Evolutionary conservation across 1,140 invertebrate species (phyloP).

Genomic region (Diorhabda sublineata): DNA sequence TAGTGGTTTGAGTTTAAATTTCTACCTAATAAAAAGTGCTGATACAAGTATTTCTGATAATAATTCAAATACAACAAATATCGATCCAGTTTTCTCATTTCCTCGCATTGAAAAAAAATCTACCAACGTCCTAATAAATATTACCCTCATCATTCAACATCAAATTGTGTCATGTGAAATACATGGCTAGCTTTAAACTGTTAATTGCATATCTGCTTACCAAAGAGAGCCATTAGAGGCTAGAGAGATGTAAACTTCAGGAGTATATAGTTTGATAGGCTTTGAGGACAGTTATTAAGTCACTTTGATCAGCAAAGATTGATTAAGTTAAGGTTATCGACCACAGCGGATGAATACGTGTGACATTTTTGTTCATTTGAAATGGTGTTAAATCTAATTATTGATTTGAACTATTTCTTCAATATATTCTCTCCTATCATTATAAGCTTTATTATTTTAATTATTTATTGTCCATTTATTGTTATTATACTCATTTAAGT

Average conservation of each 20-base stretch:
- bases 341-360: neutral
- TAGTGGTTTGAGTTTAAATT: no score
- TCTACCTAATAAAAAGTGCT: no score
- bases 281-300: neutral
- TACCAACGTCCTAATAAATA: no score
- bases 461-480: no score
- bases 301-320: neutral
- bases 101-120: no score
- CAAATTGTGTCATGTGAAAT: neutral
- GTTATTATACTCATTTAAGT: no score
- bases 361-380: neutral
- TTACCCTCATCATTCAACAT: neutral
- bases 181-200: neutral
- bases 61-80: no score
- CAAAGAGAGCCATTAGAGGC: neutral
- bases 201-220: slow-evolving; percentile 1
- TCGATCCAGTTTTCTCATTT: no score
- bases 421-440: no score
- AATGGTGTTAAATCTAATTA: neutral
- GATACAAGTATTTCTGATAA: no score
- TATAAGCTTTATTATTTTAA: no score
- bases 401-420: neutral
- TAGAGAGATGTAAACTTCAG: neutral
- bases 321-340: neutral
- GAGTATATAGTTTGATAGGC: slow-evolving; percentile 2